Evolutionary conservation across 2,113 vertebrate genomes (phyloP).

Genomic region (Nibea albiflora): DNA sequence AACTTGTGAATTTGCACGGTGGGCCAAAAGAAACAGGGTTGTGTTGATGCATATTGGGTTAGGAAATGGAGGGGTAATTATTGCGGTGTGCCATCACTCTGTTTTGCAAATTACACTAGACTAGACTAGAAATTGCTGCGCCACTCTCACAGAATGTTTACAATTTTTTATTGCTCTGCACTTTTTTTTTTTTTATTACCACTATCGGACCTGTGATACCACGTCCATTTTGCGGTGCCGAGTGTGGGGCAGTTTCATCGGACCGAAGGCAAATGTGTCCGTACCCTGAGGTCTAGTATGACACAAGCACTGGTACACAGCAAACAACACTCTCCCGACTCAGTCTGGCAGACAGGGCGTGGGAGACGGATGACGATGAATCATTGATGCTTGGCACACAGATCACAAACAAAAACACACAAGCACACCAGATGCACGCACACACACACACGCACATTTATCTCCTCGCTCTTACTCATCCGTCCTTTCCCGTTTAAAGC

Average conservation of each 20-base stretch:
- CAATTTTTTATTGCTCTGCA: background rate
- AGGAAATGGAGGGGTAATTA: conserved; percentile 25
- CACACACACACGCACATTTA: conserved; percentile 31
- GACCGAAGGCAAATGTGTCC: conserved; percentile 5
- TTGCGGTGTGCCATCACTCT: background rate
- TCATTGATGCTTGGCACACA: conserved; percentile 64
- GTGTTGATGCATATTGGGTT: background rate
- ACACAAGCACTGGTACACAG: conserved; percentile 12
- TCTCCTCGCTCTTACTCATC: conserved; percentile 59
- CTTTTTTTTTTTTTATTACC: conserved; percentile 17
- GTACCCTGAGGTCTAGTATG: conserved; percentile 20
- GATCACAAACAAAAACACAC: conserved; percentile 58
- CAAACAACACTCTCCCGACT: conserved; percentile 44
- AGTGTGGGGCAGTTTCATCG: background rate
- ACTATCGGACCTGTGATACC: background rate
- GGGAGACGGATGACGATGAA: conserved; percentile 67
- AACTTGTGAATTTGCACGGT: conserved; percentile 5
- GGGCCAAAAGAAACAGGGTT: background rate
- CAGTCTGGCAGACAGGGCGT: conserved; percentile 67
- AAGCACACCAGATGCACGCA: background rate
- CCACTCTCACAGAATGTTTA: conserved; percentile 17
- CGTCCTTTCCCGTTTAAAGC: conserved; percentile 46
- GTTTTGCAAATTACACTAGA: conserved; percentile 5
- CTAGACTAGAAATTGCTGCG: conserved; percentile 3
- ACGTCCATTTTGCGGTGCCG: background rate